These are phyloP conservation scores for Hoplostethus mediterraneus DNA, from an alignment of 2,797 vertebrate species.

Conservation along the genomic window DNA sequence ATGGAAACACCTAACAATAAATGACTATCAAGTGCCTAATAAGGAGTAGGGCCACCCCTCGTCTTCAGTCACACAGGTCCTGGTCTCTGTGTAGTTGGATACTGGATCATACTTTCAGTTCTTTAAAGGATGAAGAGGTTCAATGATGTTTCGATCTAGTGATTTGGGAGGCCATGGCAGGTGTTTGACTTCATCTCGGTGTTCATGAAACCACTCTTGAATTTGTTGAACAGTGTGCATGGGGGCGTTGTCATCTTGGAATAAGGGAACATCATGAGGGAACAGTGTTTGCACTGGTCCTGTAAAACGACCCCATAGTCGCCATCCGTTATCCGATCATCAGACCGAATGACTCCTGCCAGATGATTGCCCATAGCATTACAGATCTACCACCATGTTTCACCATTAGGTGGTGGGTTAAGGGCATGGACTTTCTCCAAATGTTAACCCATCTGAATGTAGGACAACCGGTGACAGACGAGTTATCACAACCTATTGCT, in stretches of 20 bases:
- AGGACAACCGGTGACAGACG: background rate
- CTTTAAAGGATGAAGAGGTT: background rate
- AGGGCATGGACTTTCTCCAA: slow-evolving; percentile 4
- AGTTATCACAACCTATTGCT: no score
- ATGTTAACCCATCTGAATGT: background rate
- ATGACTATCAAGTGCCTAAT: background rate
- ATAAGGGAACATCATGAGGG: slow-evolving; percentile 7
- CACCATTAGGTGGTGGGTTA: background rate
- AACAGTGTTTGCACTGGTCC: background rate
- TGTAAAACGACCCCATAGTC: background rate
- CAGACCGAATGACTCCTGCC: background rate
- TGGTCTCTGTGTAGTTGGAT: no score
- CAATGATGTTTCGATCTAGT: background rate
- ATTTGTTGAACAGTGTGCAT: background rate
- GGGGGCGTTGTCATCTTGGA: background rate
- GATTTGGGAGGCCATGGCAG: background rate
- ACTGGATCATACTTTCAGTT: background rate
- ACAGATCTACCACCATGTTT: no score
- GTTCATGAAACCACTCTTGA: background rate
- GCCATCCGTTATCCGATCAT: slow-evolving; percentile 7
- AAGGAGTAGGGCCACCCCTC: background rate
- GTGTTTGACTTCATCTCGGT: background rate
- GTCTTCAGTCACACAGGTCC: no score
- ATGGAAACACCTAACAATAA: background rate
- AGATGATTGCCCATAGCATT: background rate